Conservation (phyloP, 2,113 vertebrate species). For the Gila orcuttii region DNA sequence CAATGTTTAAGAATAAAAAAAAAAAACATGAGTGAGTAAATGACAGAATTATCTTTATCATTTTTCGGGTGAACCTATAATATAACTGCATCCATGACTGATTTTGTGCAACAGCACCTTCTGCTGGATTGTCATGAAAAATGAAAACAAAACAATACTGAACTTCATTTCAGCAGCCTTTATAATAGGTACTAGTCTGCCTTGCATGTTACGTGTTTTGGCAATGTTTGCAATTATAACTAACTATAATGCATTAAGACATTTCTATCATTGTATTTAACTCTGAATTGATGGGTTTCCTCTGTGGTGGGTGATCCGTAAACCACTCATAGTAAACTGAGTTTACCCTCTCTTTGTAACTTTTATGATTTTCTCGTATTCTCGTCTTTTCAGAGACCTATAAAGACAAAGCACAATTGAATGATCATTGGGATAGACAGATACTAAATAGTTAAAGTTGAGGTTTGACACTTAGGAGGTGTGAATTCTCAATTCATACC, state of each 20-base stretch:
- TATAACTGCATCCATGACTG: not conserved
- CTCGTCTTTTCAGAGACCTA: constrained; percentile 11
- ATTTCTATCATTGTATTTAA: not conserved
- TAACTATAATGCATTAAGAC: not conserved
- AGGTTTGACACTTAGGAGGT: not conserved
- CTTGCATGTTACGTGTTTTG: not conserved
- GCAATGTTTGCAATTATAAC: not conserved
- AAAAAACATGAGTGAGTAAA: too few species aligned
- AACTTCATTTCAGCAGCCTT: not conserved
- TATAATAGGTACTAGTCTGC: too few species aligned
- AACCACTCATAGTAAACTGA: constrained; percentile 44
- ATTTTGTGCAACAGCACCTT: not conserved
- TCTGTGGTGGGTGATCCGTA: not conserved
- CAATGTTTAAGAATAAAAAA: too few species aligned
- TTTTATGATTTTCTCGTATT: not conserved
- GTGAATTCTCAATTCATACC: not conserved
- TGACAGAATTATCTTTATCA: too few species aligned
- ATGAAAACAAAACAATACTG: not conserved
- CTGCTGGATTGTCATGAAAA: not conserved
- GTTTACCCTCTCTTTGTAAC: constrained; percentile 45
- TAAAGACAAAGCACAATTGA: not conserved
- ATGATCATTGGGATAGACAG: not conserved
- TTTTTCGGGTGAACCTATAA: too few species aligned
- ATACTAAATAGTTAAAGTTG: not conserved
- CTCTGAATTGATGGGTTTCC: not conserved